Evolutionary conservation across 92 coral and sea anemone species (phyloP).

Genomic region (Paragorgia papillata): DNA sequence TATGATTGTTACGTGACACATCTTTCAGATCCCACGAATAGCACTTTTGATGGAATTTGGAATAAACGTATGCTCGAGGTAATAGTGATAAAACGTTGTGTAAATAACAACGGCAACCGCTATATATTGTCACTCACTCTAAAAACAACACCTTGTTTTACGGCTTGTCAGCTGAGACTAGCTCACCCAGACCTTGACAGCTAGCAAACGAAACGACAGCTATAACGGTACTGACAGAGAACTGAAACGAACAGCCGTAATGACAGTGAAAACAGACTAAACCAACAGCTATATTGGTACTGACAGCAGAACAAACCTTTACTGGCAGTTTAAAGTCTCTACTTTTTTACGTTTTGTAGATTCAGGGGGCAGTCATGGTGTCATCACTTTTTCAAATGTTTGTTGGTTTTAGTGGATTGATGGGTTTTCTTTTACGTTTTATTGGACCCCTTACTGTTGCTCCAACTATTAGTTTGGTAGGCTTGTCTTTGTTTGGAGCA

Average conservation of each 20-base stretch:
- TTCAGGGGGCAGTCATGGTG: constrained; percentile 92
- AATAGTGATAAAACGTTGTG: not conserved
- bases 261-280: too few species aligned
- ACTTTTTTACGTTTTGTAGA: constrained; percentile 45
- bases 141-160: too few species aligned
- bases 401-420: constrained; percentile 80
- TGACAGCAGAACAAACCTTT: too few species aligned
- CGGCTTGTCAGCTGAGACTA: too few species aligned
- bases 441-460: constrained; percentile 91
- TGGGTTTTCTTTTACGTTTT: constrained; percentile 77
- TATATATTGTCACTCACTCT: too few species aligned
- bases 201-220: too few species aligned
- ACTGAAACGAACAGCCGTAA: too few species aligned
- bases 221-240: too few species aligned
- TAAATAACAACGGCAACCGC: too few species aligned
- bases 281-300: too few species aligned
- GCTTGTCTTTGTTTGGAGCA: constrained; percentile 71
- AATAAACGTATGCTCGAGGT: constrained; percentile 69
- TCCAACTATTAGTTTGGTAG: constrained; percentile 76
- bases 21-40: constrained; percentile 12
- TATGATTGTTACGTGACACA: not conserved
- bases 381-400: constrained; percentile 84
- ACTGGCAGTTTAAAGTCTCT: too few species aligned
- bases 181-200: too few species aligned
- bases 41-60: constrained; percentile 55